Conservation (phyloP, 2,113 vertebrate genomes). For the Sisor rabdophorus region DNA sequence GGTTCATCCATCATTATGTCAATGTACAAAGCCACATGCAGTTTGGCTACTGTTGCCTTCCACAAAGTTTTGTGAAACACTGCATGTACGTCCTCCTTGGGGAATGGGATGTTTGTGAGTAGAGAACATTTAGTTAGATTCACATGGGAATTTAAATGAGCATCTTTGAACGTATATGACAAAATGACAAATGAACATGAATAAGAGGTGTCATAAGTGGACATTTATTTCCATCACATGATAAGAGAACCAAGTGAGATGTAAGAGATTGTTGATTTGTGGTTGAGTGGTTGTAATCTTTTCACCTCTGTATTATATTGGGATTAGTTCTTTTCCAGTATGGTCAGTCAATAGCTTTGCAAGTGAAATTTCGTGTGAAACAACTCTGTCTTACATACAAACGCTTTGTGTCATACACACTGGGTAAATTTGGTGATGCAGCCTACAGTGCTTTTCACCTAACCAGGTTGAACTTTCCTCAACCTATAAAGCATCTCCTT, state of each 20-base stretch:
- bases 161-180: slow-evolving; percentile 31
- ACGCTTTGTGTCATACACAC: background rate
- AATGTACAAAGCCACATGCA: slow-evolving; percentile 19
- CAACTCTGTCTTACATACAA: background rate
- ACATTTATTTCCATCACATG: background rate
- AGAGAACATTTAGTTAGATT: slow-evolving; percentile 4
- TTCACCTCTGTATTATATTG: slow-evolving; percentile 11
- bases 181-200: background rate
- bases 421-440: background rate
- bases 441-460: slow-evolving; percentile 10
- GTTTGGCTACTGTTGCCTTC: slow-evolving; percentile 24
- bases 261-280: background rate
- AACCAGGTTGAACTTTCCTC: slow-evolving; percentile 1
- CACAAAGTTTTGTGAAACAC: slow-evolving; percentile 28
- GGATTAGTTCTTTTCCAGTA: background rate
- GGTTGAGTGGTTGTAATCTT: background rate
- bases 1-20: slow-evolving; percentile 42
- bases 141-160: slow-evolving; percentile 20
- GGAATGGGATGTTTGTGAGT: background rate
- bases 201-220: slow-evolving; percentile 1
- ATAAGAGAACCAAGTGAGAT: background rate
- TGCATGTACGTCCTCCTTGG: slow-evolving; percentile 39
- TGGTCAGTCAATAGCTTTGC: slow-evolving; percentile 4
- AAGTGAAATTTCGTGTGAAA: background rate
- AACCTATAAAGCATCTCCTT: slow-evolving; percentile 27